Base-by-base conservation (phyloP, 37 sponge, comb jelly and placozoan species). In the Haliclona indistincta region DNA sequence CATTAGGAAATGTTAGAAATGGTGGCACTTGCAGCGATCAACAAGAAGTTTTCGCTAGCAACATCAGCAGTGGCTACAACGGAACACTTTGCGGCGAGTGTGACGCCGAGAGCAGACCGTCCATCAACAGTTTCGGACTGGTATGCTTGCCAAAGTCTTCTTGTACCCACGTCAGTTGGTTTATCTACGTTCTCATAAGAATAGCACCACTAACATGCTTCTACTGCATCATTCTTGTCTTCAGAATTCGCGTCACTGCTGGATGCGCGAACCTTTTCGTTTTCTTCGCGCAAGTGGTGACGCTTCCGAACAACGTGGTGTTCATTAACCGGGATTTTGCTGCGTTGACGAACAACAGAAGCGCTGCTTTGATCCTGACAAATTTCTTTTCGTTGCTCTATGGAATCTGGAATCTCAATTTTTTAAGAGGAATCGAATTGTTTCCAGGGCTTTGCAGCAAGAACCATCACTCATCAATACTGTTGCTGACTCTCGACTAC, bases 11-110 rank as follows among this genome's bases (percentile, higher is more conserved):
- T n/a, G n/a, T n/a, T n/a, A n/a, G n/a, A n/a, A n/a, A n/a, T n/a
- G n/a, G n/a, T n/a, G n/a, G n/a, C n/a, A n/a, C n/a, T n/a, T n/a
- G n/a, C n/a, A n/a, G n/a, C n/a, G n/a, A n/a, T n/a, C n/a, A n/a
- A n/a, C n/a, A n/a, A n/a, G n/a, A n/a, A n/a, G n/a, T n/a, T n/a
- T n/a, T n/a, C n/a, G n/a, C n/a, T n/a, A n/a, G n/a, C n/a, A n/a
- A n/a, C n/a, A n/a, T n/a, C n/a, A n/a, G n/a, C n/a, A n/a, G n/a
- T n/a, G n/a, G n/a, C n/a, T n/a, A n/a, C n/a, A 20, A n/a, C 7
- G 60, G 60, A 8, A 58, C 26, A 58, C 60, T 58, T 25, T 58
- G 60, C n/a, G 60, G 60, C 6, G 6, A 26, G 26, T 58, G 60
- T 58, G 60, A 8, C 28, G 6, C 11, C 7, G 60, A 20, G 26